Conservation (phyloP, 1,140 invertebrate genomes). For the Mycetomoellerius zeteki region DNA sequence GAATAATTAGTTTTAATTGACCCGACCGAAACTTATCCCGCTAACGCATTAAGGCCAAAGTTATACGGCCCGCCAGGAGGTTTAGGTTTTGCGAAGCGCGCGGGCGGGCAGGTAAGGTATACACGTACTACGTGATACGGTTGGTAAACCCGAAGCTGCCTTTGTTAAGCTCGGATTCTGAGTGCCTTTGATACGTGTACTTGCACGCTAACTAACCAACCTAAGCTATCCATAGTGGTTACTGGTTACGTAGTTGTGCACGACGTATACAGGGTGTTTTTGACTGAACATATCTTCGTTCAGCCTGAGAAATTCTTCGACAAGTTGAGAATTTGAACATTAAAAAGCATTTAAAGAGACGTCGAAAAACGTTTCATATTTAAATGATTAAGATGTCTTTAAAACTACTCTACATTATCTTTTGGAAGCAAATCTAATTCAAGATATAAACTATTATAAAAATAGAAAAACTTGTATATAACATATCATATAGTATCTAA, state of each 20-base stretch:
- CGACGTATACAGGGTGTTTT: constrained; percentile 51
- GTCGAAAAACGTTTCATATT: not conserved
- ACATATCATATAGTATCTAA: not conserved
- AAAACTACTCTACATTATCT: not conserved
- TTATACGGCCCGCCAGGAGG: constrained; percentile 80
- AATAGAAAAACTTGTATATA: not conserved
- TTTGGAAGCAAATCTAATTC: not conserved
- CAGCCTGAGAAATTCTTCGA: not conserved
- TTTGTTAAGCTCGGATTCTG: constrained; percentile 87
- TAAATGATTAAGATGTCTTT: not conserved
- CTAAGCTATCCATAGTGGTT: constrained; percentile 83
- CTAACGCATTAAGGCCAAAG: constrained; percentile 84
- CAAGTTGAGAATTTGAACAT: not conserved
- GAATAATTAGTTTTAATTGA: constrained; percentile 85
- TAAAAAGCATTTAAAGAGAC: not conserved
- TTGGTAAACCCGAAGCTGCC: constrained; percentile 86
- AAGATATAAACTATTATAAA: not conserved
- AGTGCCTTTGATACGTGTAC: constrained; percentile 88
- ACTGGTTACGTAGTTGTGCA: constrained; percentile 53
- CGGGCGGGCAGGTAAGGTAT: constrained; percentile 85
- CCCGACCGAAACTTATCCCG: constrained; percentile 80
- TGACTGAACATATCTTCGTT: not conserved
- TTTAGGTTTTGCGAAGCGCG: constrained; percentile 83
- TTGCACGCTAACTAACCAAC: constrained; percentile 88
- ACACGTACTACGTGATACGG: constrained; percentile 87